Evolutionary conservation across 2,113 vertebrate species (phyloP).

Genomic region (Vireo altiloquus): DNA sequence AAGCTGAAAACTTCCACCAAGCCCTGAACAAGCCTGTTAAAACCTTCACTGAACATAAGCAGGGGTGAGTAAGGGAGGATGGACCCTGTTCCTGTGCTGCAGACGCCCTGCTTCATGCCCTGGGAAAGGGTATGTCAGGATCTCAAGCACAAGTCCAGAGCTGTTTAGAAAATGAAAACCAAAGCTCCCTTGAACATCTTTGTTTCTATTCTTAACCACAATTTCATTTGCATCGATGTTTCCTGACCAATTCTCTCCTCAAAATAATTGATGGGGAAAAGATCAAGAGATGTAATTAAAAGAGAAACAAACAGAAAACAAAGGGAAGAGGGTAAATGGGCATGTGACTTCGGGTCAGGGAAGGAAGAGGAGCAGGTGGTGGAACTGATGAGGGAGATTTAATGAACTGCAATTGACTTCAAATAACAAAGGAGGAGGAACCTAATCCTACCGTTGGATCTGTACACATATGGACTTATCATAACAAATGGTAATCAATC

Average conservation of each 20-base stretch:
- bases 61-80: neutral
- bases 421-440: conserved; percentile 63
- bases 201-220: conserved; percentile 39
- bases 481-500: conserved; percentile 70
- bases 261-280: conserved; percentile 43
- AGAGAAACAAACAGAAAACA: conserved; percentile 57
- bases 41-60: neutral
- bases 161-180: conserved; percentile 6
- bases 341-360: conserved; percentile 38
- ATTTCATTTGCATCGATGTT: conserved; percentile 50
- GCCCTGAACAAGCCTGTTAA: neutral
- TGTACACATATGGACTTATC: conserved; percentile 62
- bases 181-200: neutral
- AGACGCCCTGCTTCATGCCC: accelerated
- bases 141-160: neutral
- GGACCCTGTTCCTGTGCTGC: neutral
- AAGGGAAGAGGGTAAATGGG: conserved; percentile 50
- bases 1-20: neutral
- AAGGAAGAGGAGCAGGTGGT: conserved; percentile 68
- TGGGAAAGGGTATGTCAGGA: neutral
- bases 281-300: conserved; percentile 48
- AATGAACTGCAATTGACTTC: conserved; percentile 64
- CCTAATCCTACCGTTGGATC: conserved; percentile 60
- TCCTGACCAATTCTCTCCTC: conserved; percentile 27
- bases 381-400: conserved; percentile 51